Conservation (phyloP, 2,797 vertebrate species). For the Odontamblyopus lacepedii region DNA sequence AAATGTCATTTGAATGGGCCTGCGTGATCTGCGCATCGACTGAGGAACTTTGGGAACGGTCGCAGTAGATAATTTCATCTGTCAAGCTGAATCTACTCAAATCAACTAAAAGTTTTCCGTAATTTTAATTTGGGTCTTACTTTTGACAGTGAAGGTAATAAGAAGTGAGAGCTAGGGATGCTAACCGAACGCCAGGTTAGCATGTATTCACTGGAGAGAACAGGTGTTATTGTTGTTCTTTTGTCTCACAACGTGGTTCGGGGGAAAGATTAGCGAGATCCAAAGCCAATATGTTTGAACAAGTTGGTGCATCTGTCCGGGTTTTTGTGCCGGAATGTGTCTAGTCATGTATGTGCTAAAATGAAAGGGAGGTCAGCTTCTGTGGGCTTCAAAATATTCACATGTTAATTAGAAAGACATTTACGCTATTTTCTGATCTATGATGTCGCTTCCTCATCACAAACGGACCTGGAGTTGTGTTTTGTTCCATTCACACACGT, state of each 20-base stretch:
- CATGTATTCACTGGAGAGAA: constrained; percentile 63
- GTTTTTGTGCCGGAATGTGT: not conserved
- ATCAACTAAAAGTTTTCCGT: too few species aligned
- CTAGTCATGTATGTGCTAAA: constrained; percentile 7
- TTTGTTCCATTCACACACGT: too few species aligned
- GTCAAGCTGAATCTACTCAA: too few species aligned
- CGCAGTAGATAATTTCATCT: too few species aligned
- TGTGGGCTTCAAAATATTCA: constrained; percentile 23
- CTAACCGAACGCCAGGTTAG: constrained; percentile 53
- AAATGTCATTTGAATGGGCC: too few species aligned
- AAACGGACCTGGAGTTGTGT: too few species aligned
- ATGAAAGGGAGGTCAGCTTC: constrained; percentile 11
- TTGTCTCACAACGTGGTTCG: constrained; percentile 55
- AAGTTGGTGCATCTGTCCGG: too few species aligned
- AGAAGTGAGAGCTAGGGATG: constrained; percentile 49
- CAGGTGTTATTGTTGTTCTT: constrained; percentile 69
- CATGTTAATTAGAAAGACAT: not conserved
- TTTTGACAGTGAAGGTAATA: constrained; percentile 5
- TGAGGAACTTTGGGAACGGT: too few species aligned
- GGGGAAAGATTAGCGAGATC: constrained; percentile 59
- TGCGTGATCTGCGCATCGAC: too few species aligned
- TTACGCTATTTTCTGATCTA: not conserved
- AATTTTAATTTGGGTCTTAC: too few species aligned
- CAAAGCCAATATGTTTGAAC: constrained; percentile 43
- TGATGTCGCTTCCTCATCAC: too few species aligned